Evolutionary conservation across 2,888 invertebrate genomes (phyloP).

Genomic region (Spodoptera littoralis): DNA sequence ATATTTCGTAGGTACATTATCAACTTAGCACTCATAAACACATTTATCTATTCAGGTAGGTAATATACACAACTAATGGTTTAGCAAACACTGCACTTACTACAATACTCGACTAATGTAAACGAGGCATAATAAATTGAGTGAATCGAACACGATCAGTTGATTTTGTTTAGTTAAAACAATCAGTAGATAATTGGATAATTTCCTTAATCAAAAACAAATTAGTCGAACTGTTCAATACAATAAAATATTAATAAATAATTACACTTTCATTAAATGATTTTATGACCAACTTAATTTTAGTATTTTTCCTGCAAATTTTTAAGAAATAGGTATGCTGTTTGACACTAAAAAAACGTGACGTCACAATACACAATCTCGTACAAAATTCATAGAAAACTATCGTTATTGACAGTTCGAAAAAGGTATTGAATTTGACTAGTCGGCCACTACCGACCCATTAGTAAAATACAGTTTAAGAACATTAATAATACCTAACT

Average conservation of each 20-base stretch:
- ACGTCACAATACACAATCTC: too few relatives aligned
- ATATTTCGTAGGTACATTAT: too few relatives aligned
- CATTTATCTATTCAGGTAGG: constrained; percentile 14
- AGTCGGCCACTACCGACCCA: background rate
- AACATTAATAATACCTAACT: constrained; percentile 19
- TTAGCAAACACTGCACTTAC: constrained; percentile 34
- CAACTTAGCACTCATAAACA: constrained; percentile 3
- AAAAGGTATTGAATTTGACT: too few relatives aligned
- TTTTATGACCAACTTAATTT: too few relatives aligned
- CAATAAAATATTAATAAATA: too few relatives aligned
- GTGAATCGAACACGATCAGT: constrained; percentile 9
- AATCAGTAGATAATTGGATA: constrained; percentile 23
- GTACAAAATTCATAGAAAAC: too few relatives aligned
- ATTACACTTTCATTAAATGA: too few relatives aligned
- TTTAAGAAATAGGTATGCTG: too few relatives aligned
- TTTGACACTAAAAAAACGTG: too few relatives aligned
- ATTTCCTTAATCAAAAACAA: background rate
- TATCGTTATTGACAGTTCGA: too few relatives aligned
- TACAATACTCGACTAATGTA: constrained; percentile 34
- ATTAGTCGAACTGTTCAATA: too few relatives aligned
- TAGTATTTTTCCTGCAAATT: too few relatives aligned
- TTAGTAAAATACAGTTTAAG: constrained; percentile 20
- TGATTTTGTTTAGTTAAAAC: constrained; percentile 34
- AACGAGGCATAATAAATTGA: constrained; percentile 30
- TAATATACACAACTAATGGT: constrained; percentile 16